Evolutionary conservation across 2,888 invertebrate species (phyloP).

Genomic region (Nezara viridula): DNA sequence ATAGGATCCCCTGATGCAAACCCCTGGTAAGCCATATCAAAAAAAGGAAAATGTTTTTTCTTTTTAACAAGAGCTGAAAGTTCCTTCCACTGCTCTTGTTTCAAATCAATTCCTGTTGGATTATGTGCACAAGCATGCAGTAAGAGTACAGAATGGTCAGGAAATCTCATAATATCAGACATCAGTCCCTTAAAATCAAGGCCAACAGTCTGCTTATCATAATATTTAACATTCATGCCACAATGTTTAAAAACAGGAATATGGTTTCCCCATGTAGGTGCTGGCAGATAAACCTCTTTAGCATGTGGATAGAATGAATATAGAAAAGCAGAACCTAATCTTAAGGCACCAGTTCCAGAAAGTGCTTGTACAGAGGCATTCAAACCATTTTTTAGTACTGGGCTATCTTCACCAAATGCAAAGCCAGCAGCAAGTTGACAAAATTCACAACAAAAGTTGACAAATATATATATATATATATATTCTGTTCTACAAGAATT

Average conservation of each 20-base stretch:
- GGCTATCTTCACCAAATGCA: slow-evolving; percentile 87
- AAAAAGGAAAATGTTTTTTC: slow-evolving; percentile 88
- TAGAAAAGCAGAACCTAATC: slow-evolving; percentile 91
- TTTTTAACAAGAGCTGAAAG: slow-evolving; percentile 86
- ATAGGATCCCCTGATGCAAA: slow-evolving; percentile 91
- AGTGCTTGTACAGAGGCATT: slow-evolving; percentile 84
- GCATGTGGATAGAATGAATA: slow-evolving; percentile 83
- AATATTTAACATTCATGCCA: slow-evolving; percentile 89
- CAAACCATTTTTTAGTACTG: slow-evolving; percentile 77
- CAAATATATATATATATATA: no score
- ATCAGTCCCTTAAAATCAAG: slow-evolving; percentile 91
- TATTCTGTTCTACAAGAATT: no score
- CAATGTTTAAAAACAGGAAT: slow-evolving; percentile 92
- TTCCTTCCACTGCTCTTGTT: slow-evolving; percentile 89
- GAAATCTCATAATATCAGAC: slow-evolving; percentile 81
- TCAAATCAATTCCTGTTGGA: slow-evolving; percentile 96
- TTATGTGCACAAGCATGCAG: slow-evolving; percentile 99
- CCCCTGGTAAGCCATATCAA: slow-evolving; percentile 99
- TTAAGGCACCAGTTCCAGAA: slow-evolving; percentile 97
- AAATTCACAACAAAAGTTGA: no score
- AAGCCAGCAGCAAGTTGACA: slow-evolving; percentile 86
- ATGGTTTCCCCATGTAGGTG: slow-evolving; percentile 99
- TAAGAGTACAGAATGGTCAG: slow-evolving; percentile 94
- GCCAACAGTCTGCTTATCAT: slow-evolving; percentile 92
- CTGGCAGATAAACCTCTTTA: slow-evolving; percentile 89